Conservation (phyloP, 2,797 vertebrate genomes). For the Masticophis lateralis region DNA sequence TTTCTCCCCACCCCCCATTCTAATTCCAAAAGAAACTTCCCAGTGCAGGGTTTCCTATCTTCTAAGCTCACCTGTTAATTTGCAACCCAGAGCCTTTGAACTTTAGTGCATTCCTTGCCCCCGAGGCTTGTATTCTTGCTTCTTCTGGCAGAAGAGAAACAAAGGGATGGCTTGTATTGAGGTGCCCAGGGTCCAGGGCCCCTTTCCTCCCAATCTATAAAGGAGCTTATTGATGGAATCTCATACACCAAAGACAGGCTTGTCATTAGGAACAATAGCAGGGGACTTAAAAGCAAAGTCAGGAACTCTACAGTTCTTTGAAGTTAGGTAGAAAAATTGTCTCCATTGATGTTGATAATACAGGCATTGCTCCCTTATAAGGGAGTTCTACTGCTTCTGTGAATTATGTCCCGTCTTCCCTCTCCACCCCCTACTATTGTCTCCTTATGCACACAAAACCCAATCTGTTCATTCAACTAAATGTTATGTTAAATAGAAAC, state of each 20-base stretch:
- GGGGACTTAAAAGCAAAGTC: slow-evolving; percentile 28
- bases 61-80: slow-evolving; percentile 24
- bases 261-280: slow-evolving; percentile 40
- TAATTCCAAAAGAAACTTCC: not conserved
- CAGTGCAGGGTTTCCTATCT: not conserved
- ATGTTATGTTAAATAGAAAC: slow-evolving; percentile 2
- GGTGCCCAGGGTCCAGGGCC: slow-evolving; percentile 5
- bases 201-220: not conserved
- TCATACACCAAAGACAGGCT: slow-evolving; percentile 38
- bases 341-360: slow-evolving; percentile 24
- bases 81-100: not conserved
- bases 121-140: not conserved
- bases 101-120: not conserved
- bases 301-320: slow-evolving; percentile 32
- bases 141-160: not conserved
- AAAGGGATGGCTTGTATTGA: slow-evolving; percentile 23
- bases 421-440: not conserved
- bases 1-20: not conserved
- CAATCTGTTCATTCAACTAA: not conserved
- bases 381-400: not conserved
- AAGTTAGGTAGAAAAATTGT: slow-evolving; percentile 28
- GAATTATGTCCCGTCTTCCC: not conserved
- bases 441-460: not conserved
- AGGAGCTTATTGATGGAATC: slow-evolving; percentile 43
- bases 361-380: not conserved